Percentiles rank a stretch among this genome's conserved stretches.
phyloP scores from a whole-genome alignment of 2,888 invertebrate species.

The Nowickia ferox region DNA sequence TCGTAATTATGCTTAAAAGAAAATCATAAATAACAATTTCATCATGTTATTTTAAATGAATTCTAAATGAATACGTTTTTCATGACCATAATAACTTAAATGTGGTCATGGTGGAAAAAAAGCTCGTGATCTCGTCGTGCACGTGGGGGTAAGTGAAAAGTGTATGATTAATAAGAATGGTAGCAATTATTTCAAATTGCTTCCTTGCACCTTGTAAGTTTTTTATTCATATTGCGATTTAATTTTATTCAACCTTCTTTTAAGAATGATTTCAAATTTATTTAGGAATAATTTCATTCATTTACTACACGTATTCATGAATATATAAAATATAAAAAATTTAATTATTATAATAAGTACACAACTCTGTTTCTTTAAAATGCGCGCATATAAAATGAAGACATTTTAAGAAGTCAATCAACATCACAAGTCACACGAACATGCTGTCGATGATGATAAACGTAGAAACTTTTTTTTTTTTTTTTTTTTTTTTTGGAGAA shows the following conservation, averaged over 20 bases:
- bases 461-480: constrained; percentile 8
- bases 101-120: constrained; percentile 29
- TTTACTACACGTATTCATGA: constrained; percentile 55
- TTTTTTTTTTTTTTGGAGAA: background rate
- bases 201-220: constrained; percentile 80
- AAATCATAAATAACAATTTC: constrained; percentile 60
- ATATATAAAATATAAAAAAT: constrained; percentile 38
- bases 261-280: constrained; percentile 45
- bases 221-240: constrained; percentile 42
- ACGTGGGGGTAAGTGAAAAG: constrained; percentile 68
- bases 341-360: constrained; percentile 75
- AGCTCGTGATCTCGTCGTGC: constrained; percentile 75
- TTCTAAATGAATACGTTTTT: constrained; percentile 72
- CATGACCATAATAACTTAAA: constrained; percentile 57
- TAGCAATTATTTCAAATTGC: constrained; percentile 81
- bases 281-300: constrained; percentile 54
- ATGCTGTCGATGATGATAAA: constrained; percentile 7
- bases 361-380: constrained; percentile 34
- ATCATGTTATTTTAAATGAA: constrained; percentile 79
- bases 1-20: constrained; percentile 59
- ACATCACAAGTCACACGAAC: constrained; percentile 55
- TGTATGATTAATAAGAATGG: constrained; percentile 80
- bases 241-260: constrained; percentile 33
- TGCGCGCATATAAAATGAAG: constrained; percentile 76
- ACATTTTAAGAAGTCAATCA: constrained; percentile 74